These are phyloP conservation scores for Callipepla squamata DNA, from an alignment of 2,113 vertebrate species.

Conservation along the genomic window DNA sequence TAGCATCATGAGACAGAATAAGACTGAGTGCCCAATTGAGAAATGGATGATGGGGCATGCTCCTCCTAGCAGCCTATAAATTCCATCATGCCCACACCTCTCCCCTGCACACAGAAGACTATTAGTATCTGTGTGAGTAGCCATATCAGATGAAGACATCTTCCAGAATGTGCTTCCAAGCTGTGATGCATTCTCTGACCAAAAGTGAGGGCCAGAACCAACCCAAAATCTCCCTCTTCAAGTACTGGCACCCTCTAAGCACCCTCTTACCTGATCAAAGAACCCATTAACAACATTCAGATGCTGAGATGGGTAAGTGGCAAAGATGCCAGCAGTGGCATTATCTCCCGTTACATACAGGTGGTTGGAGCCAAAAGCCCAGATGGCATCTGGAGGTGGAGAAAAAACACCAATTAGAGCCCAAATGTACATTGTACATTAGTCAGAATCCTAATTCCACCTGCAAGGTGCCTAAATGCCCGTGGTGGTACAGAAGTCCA, in stretches of 20 bases:
- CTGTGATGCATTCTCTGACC: neutral
- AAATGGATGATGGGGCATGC: neutral
- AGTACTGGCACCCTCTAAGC: neutral
- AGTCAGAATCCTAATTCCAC: neutral
- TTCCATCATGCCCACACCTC: rapidly evolving
- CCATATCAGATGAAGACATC: neutral
- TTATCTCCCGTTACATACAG: conserved; percentile 76
- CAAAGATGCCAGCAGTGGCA: conserved; percentile 91
- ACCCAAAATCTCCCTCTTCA: neutral
- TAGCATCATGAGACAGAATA: neutral
- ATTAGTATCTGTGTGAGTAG: neutral
- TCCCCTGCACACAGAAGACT: neutral
- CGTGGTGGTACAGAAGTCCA: neutral
- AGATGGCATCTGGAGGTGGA: conserved; percentile 85
- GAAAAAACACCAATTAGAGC: neutral
- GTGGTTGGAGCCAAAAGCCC: conserved; percentile 72
- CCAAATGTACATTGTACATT: neutral
- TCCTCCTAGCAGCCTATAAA: neutral
- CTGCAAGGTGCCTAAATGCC: neutral
- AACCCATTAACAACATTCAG: conserved; percentile 91
- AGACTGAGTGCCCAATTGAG: neutral
- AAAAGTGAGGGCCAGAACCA: neutral
- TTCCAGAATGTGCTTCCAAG: neutral
- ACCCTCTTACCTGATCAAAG: conserved; percentile 90
- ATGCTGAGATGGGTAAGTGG: conserved; percentile 90